Conservation (phyloP, 2,797 vertebrate species). For the Capromys pilorides region DNA sequence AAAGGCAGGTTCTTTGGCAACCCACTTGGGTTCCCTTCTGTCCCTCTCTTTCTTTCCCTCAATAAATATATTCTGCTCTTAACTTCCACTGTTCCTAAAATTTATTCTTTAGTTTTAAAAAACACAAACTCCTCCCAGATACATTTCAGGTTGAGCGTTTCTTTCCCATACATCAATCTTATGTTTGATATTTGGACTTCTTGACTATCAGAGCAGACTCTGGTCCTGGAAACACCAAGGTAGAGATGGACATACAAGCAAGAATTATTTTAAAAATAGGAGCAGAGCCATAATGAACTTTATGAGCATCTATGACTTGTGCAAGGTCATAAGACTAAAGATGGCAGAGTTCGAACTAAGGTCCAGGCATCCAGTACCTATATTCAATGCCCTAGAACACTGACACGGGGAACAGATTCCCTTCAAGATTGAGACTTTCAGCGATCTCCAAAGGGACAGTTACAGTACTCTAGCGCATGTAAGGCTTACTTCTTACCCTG, state of each 20-base stretch:
- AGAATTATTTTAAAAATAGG: background rate
- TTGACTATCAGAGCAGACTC: background rate
- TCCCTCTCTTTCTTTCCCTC: too few species aligned
- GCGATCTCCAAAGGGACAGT: background rate
- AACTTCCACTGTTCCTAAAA: too few species aligned
- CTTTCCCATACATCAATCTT: background rate
- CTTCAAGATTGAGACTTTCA: background rate
- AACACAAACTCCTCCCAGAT: too few species aligned
- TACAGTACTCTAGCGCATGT: background rate
- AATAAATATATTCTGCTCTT: too few species aligned
- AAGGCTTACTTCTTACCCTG: background rate
- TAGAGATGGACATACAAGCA: background rate
- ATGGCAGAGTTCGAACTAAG: background rate
- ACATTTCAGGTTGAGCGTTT: too few species aligned
- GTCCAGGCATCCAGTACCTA: background rate
- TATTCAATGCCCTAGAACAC: background rate
- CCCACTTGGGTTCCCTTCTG: too few species aligned
- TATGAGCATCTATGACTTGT: background rate
- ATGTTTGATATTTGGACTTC: background rate
- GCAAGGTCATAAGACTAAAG: slow-evolving; percentile 14
- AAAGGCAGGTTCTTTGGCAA: too few species aligned
- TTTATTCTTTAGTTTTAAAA: too few species aligned
- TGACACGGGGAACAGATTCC: background rate
- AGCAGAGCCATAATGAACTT: background rate
- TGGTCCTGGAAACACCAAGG: background rate